These are phyloP conservation scores for Samia ricini DNA, from an alignment of 1,140 invertebrate species.

Conservation along the genomic window DNA sequence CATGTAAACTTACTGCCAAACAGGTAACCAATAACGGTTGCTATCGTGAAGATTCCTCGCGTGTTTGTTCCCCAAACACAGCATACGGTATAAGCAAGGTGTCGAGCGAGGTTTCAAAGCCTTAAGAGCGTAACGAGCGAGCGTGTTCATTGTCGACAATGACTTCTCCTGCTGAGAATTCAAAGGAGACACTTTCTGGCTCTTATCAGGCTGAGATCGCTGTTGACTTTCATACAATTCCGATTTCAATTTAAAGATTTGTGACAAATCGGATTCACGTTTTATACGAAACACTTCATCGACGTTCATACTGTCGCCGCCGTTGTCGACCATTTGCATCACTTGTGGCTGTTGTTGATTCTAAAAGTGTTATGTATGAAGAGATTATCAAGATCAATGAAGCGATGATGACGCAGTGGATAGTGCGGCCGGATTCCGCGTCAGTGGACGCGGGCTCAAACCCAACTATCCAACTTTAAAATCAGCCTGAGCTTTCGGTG, in stretches of 20 bases:
- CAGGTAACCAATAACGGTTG: slow-evolving; percentile 81
- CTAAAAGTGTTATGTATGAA: no score
- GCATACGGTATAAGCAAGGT: slow-evolving; percentile 79
- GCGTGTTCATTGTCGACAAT: slow-evolving; percentile 74
- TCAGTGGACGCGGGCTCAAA: no score
- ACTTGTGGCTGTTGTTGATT: slow-evolving; percentile 54
- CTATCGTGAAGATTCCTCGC: slow-evolving; percentile 73
- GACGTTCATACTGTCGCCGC: slow-evolving; percentile 61
- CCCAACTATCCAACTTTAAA: no score
- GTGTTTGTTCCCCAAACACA: slow-evolving; percentile 82
- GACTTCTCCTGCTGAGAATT: slow-evolving; percentile 11
- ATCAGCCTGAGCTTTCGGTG: no score
- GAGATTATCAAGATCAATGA: no score
- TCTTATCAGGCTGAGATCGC: not conserved
- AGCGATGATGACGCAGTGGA: no score
- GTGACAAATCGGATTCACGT: slow-evolving; percentile 34
- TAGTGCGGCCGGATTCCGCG: no score
- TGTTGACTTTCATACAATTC: not conserved
- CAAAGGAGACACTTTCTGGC: not conserved
- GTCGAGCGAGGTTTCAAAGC: slow-evolving; percentile 66
- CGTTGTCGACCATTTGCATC: slow-evolving; percentile 65
- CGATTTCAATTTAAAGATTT: not conserved
- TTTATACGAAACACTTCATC: slow-evolving; percentile 61
- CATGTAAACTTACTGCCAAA: slow-evolving; percentile 81
- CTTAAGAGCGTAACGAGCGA: slow-evolving; percentile 78